Evolutionary conservation across 2,888 invertebrate species (phyloP), one percentile per base, ranked within the genome.

Genomic region (Amphipyra tragopoginis): DNA sequence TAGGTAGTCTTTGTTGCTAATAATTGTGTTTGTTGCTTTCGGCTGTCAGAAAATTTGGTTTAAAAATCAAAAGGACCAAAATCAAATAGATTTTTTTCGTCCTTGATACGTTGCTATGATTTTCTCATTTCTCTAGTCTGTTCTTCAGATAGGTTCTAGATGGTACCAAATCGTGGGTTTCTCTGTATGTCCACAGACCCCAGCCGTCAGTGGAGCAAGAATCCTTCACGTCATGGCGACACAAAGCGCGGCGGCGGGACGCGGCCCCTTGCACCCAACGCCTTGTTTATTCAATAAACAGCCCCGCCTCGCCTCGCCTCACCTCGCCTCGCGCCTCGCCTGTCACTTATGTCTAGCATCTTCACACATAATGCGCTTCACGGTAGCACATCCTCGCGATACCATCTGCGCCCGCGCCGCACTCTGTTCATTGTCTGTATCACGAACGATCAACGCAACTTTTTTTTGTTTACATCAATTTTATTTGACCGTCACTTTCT

Each of bases 251-350:
- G 66, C 69, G 75, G 47, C 47, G 47, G 14, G 34, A 71, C 72
- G 75, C 81, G 79, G 56, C 62, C 71, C 54, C 78, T 79, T 80
- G 80, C 81, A 72, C 81, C 77, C 69, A 75, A 72, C 71, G 75
- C 77, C 79, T 83, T 92, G 91, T 93, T 93, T 92, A 87, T 89
- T 91, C 80, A 89, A 90, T 85, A 92, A 92, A 92, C 89, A 91
- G 78, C 69, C 80, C 78, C 80, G 73, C 81, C 79, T 78, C 73
- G 68, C 61, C 65, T 56, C 51, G 62, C 52, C 66, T 54, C 50
- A 62, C 52, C 68, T 54, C 50, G 60, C 72, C 69, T 72, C 72
- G 52, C 66, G 69, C 67, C 66, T 60, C 66, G 79, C 81, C 82
- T 68, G 77, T 78, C 77, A 75, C 66, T 77, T 75, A 72, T 60